Base-by-base conservation (phyloP, 2,113 vertebrate genomes). In the Cynopterus brachyotis region DNA sequence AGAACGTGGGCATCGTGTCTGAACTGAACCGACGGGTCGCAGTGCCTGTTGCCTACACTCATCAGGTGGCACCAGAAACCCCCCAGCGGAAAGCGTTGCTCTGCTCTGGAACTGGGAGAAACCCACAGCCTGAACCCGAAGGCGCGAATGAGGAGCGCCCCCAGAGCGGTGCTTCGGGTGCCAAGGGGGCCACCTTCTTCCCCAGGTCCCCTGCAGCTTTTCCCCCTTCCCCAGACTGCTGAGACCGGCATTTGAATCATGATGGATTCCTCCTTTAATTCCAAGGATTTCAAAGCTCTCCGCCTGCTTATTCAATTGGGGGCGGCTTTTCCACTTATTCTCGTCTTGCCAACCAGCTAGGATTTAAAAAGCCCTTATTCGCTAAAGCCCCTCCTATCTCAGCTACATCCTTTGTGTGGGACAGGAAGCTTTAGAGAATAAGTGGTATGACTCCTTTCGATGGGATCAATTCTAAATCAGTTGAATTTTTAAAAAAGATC, bases 1-100 rank as follows among this genome's bases (percentile, higher is more conserved):
- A 26, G 75, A 62, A 32, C 17, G 67, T 28, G 72, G 80, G 76
- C 53, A 1, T 5, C 6, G 59, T 72, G 50, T 50, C 80, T 22
- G 47, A 66, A 55, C 81, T 42, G 89, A 69, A 47, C 73, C 47
- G 12, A 10, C 3, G 10, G 90, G 42, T 45, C 17, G 75, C 17
- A 73, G 42, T 19, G 59, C 59, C 37, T 82, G 81, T 69, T 95
- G 57, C 24, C 45, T 28, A 17, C 81, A 32, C 60, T 73, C 94
- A 3, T 87, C 95, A 94, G 91, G 96, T 94, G 87, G 91, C 90
- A 57, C 6, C 20, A 45, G 60, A 47, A 67, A 78, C 69, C 35
- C 12, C 0, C 17, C 40, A 9, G 53, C 55, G 12, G 15, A 12
- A 32, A 84, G 62, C 3, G 13, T 10, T 8, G 47, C 50, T 40